Percentiles rank a stretch among this genome's conserved stretches.
phyloP scores from a whole-genome alignment of 2,113 vertebrate genomes.

The Rhodinocichla rosea region DNA sequence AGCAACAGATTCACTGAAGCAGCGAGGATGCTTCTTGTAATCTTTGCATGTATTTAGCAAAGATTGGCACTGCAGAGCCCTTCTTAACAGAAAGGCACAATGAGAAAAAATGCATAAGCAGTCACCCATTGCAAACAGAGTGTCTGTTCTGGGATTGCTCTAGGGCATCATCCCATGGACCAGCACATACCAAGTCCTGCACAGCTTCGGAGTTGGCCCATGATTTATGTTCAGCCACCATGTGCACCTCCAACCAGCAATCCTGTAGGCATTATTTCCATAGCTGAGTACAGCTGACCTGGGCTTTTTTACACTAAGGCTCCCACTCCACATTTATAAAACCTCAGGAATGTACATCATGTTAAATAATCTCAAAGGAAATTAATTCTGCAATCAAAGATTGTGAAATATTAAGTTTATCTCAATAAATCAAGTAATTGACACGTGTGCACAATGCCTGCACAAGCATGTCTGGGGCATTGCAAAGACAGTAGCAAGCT shows the following conservation, averaged over 20 bases:
- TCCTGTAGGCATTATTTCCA: neutral
- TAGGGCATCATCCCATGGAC: neutral
- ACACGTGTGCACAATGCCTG: rapidly evolving
- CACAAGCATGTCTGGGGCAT: rapidly evolving
- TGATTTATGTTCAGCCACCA: neutral
- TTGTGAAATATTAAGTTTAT: neutral
- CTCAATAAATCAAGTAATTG: neutral
- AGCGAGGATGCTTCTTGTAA: neutral
- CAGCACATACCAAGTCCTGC: neutral
- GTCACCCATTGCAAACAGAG: neutral
- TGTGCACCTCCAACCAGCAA: neutral
- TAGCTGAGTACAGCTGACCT: neutral
- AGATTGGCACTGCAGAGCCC: neutral
- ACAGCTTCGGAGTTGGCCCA: neutral
- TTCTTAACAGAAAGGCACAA: neutral
- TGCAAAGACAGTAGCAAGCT: neutral
- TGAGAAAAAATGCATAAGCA: neutral
- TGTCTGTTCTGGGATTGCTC: neutral
- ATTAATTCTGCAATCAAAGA: neutral
- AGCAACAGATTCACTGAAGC: neutral
- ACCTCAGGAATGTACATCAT: neutral
- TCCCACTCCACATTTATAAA: neutral
- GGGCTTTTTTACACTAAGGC: neutral
- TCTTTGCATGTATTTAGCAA: neutral
- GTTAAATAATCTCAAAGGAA: neutral